Evolutionary conservation across 2,888 invertebrate genomes (phyloP), one percentile per base, ranked within the genome.

Genomic region (Chromoteleia sp.): DNA sequence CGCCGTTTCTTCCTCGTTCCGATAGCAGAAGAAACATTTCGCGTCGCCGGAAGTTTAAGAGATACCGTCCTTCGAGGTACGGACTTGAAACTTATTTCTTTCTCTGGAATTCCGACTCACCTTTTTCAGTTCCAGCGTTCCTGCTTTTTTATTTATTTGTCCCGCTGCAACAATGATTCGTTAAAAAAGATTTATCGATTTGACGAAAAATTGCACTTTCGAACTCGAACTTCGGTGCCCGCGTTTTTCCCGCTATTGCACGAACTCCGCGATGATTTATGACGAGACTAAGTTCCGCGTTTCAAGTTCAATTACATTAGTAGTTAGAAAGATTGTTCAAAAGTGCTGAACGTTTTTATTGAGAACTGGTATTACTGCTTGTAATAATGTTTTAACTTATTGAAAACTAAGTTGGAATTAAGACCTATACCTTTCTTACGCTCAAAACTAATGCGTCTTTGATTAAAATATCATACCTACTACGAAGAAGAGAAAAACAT

Each of bases 11-110:
- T 54, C 25, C 52, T 50, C 29, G 30, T 30, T 68, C 41, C 15
- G 21, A 19, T 25, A n/a, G 45, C 48, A 48, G 21, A 56, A 71
- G 71, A 61, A 48, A 65, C 65, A 78, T 76, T 73, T 67, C 39
- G 41, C 56, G 63, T 78, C 71, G 39, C 74, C 43, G 61, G 61
- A 76, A 76, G 71, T 81, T 76, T 81, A 76, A 65, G 58, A 77
- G 61, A 76, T 67, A 67, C 76, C 17, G 48, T 48, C 70, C 48
- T 73, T 29, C 43, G 36, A 41, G 52, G 36, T 48, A 68, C 61
- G 56, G 71, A 70, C 75, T 70, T 58, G 65, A 75, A 52, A 58
- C 63, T 70, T 75, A 63, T 75, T 80, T 63, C 58, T 73, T 77
- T 29, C 21, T 15, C 19, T 8, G 7, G 29, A 54, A 70, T 65